Percentiles rank a stretch among this genome's conserved stretches.
phyloP scores from a whole-genome alignment of 2,888 invertebrate species.

The Melanostoma mellinum region DNA sequence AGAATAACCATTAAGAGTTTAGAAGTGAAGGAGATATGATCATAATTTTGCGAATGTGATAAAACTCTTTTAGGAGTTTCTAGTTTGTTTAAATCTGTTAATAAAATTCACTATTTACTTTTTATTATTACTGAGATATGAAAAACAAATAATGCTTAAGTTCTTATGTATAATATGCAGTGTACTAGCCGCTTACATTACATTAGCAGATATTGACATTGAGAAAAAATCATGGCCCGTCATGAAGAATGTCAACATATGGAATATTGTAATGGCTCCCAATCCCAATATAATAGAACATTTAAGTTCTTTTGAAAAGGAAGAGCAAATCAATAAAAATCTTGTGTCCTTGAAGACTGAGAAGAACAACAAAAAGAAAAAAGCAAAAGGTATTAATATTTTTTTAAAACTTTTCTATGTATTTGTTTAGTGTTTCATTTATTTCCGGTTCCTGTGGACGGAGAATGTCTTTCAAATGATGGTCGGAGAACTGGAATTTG shows the following conservation, averaged over 20 bases:
- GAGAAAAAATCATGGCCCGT: slow-evolving; percentile 77
- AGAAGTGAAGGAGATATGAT: slow-evolving; percentile 41
- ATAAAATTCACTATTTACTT: too few species aligned
- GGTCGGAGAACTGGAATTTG: slow-evolving; percentile 89
- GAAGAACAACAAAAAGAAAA: slow-evolving; percentile 2
- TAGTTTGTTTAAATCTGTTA: neutral
- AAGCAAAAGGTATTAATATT: slow-evolving; percentile 36
- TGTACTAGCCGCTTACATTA: neutral
- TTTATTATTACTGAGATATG: slow-evolving; percentile 1
- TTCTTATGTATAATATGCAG: slow-evolving; percentile 19
- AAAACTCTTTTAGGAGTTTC: neutral
- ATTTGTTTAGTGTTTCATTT: slow-evolving; percentile 87
- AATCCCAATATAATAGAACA: neutral
- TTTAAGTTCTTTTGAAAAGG: neutral
- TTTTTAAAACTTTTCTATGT: neutral
- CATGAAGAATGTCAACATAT: slow-evolving; percentile 80
- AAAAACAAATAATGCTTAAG: slow-evolving; percentile 15
- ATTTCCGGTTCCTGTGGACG: slow-evolving; percentile 91
- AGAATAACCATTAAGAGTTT: slow-evolving; percentile 22
- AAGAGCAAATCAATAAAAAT: neutral
- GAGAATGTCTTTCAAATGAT: slow-evolving; percentile 89
- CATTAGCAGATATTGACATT: slow-evolving; percentile 22
- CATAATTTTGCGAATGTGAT: neutral
- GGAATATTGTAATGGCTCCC: slow-evolving; percentile 75
- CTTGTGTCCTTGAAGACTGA: neutral